Base-by-base conservation (phyloP, 2,888 invertebrate species). In the Torymus texanus region DNA sequence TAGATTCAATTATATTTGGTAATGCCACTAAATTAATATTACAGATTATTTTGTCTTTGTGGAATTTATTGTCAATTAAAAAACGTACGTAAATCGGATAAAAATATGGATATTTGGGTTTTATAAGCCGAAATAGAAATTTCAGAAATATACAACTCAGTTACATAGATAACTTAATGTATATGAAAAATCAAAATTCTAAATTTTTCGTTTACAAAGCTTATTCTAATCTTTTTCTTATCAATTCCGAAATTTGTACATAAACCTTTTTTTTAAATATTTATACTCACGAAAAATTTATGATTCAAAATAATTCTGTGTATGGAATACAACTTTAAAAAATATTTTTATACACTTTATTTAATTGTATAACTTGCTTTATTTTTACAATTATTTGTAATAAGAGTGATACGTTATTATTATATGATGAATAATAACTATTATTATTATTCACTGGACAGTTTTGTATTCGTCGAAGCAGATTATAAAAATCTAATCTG, bases 171-270 rank as follows among this genome's bases (percentile, higher is more conserved):
- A 8, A 41, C 41, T 8, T 41, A 41, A 41, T 41, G 41, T 8
- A 41, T 41, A 8, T 29, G 41, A 24, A 74, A 29, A 24, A 58
- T 14, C 18, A 50, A 55, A 55, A 56, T 16, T 10, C 50, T 13
- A 71, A 72, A n/a, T 12, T 24, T 55, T 58, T 21, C 50, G 11
- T 24, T 53, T 10, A 18, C 16, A 59, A 63, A 11, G 41, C 51
- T 66, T 67, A 66, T 18, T 62, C 50, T 55, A 72, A 62, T 16
- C 11, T 41, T 41, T 41, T 41, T 50, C 65, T 75, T 51, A 56
- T 59, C 67, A 72, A 66, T 73, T 80, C 63, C 73, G 21, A 77
- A 79, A 65, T 72, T 80, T 80, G 71, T 80, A 80, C 80, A 65
- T 21, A 75, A 67, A 66, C 24, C n/a, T 29, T 29, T 56, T 24